Evolutionary conservation across 2,888 invertebrate species (phyloP), one percentile per base, ranked within the genome.

Genomic region (Ischnus inquisitorius): DNA sequence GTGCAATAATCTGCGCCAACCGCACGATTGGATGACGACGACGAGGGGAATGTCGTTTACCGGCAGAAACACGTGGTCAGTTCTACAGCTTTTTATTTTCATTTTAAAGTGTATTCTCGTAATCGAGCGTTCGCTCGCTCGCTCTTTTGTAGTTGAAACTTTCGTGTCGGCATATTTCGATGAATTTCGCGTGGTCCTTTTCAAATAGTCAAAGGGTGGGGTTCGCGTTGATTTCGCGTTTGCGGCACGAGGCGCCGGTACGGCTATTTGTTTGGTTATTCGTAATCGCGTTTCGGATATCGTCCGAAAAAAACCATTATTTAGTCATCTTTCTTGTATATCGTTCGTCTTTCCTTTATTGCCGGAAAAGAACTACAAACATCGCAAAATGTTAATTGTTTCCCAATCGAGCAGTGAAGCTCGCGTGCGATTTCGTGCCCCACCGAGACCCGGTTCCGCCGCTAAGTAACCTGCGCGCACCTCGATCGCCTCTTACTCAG

Each of bases 11-110:
- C 57, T 12, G 22, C 57, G 3, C 25, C 25, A 28, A 14, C 14
- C 28, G 1, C 28, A 60, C 46, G 12, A 41, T 68, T n/a, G 67
- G 51, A 80, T 74, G 67, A 51, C 46, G 22, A 41, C 87, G 79
- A 67, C 85, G 48, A 68, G 69, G 86, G 89, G 88, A 87, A 91
- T 91, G 90, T 88, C 88, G 88, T 78, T 87, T 87, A 75, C 77
- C 87, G 87, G 86, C 82, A 88, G 86, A 60, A 82, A 65, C 90
- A 91, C 91, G 91, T 91, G 92, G 92, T 92, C 88, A 89, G 92
- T 92, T 64, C 0, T 46, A 64, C 69, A 57, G 25, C 60, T 0
- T 46, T 64, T 41, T 60, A 60, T 60, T 74, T 75, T 48, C 28
- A 16, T 43, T 34, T 62, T 41, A 8, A 3, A 16, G n/a, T 16